Base-by-base conservation (phyloP, 2,797 vertebrate genomes). In the Schizopygopsis malacanthus region DNA sequence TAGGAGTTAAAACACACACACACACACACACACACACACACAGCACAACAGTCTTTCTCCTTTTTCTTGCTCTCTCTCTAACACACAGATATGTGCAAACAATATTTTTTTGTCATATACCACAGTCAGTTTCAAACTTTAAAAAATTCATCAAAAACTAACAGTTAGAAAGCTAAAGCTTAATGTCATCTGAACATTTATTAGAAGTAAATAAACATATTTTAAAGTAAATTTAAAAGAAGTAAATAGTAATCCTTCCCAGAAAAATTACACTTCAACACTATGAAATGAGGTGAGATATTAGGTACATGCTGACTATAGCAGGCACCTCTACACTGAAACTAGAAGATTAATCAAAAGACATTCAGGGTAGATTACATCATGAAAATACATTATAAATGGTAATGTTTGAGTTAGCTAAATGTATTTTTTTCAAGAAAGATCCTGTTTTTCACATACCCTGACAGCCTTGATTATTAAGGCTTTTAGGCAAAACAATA, bases 311-410 rank as follows among this genome's bases (percentile, higher is more conserved):
- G 41, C 47, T 85, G 76, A 72, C 20, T 79, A 22, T 47, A 79
- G 77, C 77, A 79, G 67, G 50, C 2, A 45, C 22, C 39, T 22
- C 63, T 80, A 13, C 85, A 90, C 90, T 88, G 9, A n/a, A 6
- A 79, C 88, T 92, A 69, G 37, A 59, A 71, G 41, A 79, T 50
- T 50, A 61, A 79, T 79, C 77, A 71, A 72, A 79, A 79, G 90
- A 93, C 91, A 92, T 93, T 91, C 88, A 86, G 82, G 67, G 88
- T 82, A 56, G 52, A 73, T 73, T 73, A 33, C 22, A 70, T 33
- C 76, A 79, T 59, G 70, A 69, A 71, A 47, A 56, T 69, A 72
- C 47, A 89, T 90, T 86, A 92, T 91, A 81, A 82, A 86, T 79
- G 72, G 75, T n/a, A 78, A 84, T 41, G 54, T 67, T 63, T 83